phyloP scores from a whole-genome alignment of 64 coral and sea anemone species.

The Actinia tenebrosa region DNA sequence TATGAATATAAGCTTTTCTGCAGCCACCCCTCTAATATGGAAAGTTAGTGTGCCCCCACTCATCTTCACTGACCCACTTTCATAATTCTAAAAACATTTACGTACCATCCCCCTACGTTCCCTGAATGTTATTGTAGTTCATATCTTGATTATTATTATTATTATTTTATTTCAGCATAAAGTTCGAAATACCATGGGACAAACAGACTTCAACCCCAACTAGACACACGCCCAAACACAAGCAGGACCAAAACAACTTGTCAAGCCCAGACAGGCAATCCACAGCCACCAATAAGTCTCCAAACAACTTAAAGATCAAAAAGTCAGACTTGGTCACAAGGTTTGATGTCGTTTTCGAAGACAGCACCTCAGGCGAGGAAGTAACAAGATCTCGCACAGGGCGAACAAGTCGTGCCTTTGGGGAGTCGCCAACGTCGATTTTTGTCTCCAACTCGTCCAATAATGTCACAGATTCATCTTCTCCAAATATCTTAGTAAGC shows the following conservation, averaged over 20 bases:
- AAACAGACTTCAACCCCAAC: background rate
- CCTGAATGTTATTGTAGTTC: no score
- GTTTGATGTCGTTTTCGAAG: slow-evolving; percentile 92
- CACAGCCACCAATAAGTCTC: background rate
- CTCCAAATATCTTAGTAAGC: slow-evolving; percentile 29
- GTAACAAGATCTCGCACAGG: slow-evolving; percentile 47
- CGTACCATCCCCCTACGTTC: no score
- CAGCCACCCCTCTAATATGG: no score
- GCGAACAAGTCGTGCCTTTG: slow-evolving; percentile 28
- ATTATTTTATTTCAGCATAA: slow-evolving; percentile 4
- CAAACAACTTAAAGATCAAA: slow-evolving; percentile 36
- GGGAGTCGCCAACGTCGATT: slow-evolving; percentile 35
- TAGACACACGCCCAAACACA: background rate
- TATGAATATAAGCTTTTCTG: no score
- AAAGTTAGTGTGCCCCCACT: no score
- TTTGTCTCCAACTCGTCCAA: slow-evolving; percentile 4
- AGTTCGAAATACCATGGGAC: slow-evolving; percentile 29
- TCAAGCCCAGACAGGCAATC: background rate
- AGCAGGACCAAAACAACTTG: background rate
- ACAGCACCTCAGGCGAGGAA: slow-evolving; percentile 68
- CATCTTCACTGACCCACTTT: no score
- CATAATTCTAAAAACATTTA: no score
- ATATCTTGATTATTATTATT: no score
- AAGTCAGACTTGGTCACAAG: slow-evolving; percentile 49
- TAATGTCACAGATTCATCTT: slow-evolving; percentile 25